A percentile compares a stretch with the other conserved stretches of the same genome.
These are phyloP conservation scores for Myiotriccus ornatus DNA, from an alignment of 2,797 vertebrate species.

Conservation along the genomic window DNA sequence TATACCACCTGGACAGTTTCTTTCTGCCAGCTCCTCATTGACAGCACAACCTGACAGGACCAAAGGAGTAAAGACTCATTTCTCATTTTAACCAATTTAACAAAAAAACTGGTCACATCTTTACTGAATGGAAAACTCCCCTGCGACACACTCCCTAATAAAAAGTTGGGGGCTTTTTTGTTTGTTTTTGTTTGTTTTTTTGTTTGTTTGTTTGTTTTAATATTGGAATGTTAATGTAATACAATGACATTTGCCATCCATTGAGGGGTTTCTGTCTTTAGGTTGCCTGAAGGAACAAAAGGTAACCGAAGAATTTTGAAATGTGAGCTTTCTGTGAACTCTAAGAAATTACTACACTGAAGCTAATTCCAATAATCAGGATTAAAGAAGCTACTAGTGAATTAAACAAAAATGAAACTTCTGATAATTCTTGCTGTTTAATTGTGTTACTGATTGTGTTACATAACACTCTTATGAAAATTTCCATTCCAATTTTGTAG, in stretches of 20 bases:
- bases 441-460: neutral
- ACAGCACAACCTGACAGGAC: neutral
- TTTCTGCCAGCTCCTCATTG: neutral
- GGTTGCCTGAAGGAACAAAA: neutral
- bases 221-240: neutral
- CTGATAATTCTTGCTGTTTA: conserved; percentile 29
- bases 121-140: neutral
- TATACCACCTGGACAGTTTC: neutral
- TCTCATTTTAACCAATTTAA: neutral
- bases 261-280: neutral
- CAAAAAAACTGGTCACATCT: neutral
- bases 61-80: neutral
- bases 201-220: neutral
- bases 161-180: too few relatives aligned
- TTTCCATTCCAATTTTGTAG: neutral
- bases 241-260: neutral
- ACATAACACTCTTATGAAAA: neutral
- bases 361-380: conserved; percentile 8
- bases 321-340: conserved; percentile 29
- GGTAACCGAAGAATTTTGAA: conserved; percentile 22
- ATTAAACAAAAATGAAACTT: conserved; percentile 16
- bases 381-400: neutral
- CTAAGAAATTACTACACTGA: neutral
- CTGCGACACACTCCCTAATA: neutral
- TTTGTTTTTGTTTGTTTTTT: too few relatives aligned